Conservation (phyloP, 2,113 vertebrate species). For the Percopsis transmontana region DNA sequence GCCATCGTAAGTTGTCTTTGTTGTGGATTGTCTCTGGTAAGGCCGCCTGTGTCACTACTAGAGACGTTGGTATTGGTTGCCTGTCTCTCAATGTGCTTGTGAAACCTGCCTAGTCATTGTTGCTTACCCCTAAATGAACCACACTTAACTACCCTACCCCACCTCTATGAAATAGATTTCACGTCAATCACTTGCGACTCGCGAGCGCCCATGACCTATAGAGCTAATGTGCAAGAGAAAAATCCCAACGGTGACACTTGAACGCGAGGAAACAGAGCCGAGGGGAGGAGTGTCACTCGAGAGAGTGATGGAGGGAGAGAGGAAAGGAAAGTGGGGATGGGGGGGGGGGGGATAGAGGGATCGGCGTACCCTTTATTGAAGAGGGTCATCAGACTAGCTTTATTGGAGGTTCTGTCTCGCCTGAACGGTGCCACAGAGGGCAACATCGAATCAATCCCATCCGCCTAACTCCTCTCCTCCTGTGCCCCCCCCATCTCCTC, state of each 20-base stretch:
- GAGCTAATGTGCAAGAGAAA: constrained; percentile 56
- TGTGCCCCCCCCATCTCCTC: constrained; percentile 41
- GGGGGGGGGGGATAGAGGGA: constrained; percentile 51
- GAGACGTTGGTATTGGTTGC: constrained; percentile 56
- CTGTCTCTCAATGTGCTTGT: constrained; percentile 37
- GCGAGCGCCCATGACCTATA: constrained; percentile 46
- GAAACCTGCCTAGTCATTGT: constrained; percentile 4
- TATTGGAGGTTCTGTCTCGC: constrained; percentile 76
- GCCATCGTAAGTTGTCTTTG: constrained; percentile 63
- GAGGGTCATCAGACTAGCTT: constrained; percentile 73
- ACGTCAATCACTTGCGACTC: constrained; percentile 41
- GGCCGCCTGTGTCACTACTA: constrained; percentile 31
- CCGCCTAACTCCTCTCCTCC: constrained; percentile 63
- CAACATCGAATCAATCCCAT: constrained; percentile 73
- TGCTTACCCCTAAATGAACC: constrained; percentile 41
- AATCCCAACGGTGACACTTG: constrained; percentile 45
- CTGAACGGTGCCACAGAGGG: constrained; percentile 73
- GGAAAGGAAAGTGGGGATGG: constrained; percentile 51
- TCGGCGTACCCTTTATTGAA: constrained; percentile 70
- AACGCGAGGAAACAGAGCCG: constrained; percentile 41
- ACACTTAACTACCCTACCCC: constrained; percentile 22
- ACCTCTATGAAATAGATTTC: constrained; percentile 35
- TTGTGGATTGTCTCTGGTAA: constrained; percentile 72
- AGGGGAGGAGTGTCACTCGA: background rate
- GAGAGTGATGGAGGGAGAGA: constrained; percentile 23